A percentile compares a stretch with the other conserved stretches of the same genome.
Evolutionary conservation across 2,113 vertebrate genomes (phyloP).

Genomic region (Silurus asotus): DNA sequence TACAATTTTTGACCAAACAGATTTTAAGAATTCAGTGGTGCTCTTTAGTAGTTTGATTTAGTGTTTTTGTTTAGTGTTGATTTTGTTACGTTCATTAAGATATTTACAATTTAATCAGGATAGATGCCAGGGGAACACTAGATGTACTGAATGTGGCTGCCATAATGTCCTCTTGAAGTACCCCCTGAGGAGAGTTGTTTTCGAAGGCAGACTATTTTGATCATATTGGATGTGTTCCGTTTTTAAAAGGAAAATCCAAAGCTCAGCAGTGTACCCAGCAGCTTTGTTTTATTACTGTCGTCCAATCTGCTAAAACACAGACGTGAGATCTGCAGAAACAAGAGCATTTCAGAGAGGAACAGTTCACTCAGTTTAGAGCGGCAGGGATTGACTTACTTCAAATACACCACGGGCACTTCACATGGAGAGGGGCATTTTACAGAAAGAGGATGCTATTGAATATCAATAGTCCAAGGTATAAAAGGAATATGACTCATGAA

Average conservation of each 20-base stretch:
- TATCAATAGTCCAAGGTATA: neutral
- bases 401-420: constrained; percentile 11
- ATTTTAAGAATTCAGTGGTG: neutral
- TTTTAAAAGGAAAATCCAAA: constrained; percentile 42
- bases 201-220: constrained; percentile 51
- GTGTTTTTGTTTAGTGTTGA: neutral
- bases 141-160: constrained; percentile 21
- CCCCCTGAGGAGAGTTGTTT: constrained; percentile 29
- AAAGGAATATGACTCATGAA: neutral
- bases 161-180: constrained; percentile 25
- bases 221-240: constrained; percentile 35
- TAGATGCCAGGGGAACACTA: neutral
- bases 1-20: neutral
- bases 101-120: neutral
- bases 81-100: neutral
- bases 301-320: constrained; percentile 21
- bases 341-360: constrained; percentile 6
- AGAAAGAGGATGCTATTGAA: neutral
- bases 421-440: neutral
- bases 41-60: too few species aligned
- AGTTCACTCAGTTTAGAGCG: constrained; percentile 15
- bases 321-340: neutral
- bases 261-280: constrained; percentile 40
- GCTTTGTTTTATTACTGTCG: constrained; percentile 49
- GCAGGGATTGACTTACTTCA: constrained; percentile 17